Base-by-base conservation (phyloP, 2,888 invertebrate genomes). In the Philonicus albiceps region DNA sequence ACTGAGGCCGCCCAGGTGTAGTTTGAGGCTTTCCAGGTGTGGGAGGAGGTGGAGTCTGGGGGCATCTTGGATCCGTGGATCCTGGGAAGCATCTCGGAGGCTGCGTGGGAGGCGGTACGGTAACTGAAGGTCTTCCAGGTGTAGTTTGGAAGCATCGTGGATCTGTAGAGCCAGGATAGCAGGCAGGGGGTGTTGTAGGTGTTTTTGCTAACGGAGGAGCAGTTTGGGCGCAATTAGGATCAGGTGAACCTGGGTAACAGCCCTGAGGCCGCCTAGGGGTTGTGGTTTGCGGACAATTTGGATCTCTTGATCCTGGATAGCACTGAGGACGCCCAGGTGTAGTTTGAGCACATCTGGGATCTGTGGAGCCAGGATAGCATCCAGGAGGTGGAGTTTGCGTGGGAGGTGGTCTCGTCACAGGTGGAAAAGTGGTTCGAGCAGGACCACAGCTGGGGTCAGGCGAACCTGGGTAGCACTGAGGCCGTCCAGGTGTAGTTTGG, bases 401-500 rank as follows among this genome's bases (percentile, higher is more conserved):
- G 43, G 43, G 13, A 1, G 40, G 8, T 6, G 40, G 40, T 13
- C 40, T 16, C 3, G 43, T 43, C 4, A 2, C 43, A 43, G 40
- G 40, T 11, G 40, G 40, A 6, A 6, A 13, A 13, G 89, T 86
- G 30, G 7, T 31, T 31, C 31, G 31, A 4, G 31, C 31, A 31
- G 31, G 31, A 31, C 27, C 37, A 43, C 92, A 91, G 22, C 91
- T 88, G 0, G 91, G 91, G 88, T 93, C 92, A 0, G 84, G 89
- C 8, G 91, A 91, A 2, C 93, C 93, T 3, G 92, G 92, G 87
- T 87, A 93, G 92, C 88, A 93, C 91, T 89, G 89, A 13, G 34
- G 89, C 1, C 27, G 30, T 0, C n/a, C 19, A 55, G 22, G 16
- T 16, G 49, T 16, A 53, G n/a, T n/a, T n/a, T n/a, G n/a, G n/a